phyloP scores from a whole-genome alignment of 2,888 invertebrate species.

The Troides aeacus region DNA sequence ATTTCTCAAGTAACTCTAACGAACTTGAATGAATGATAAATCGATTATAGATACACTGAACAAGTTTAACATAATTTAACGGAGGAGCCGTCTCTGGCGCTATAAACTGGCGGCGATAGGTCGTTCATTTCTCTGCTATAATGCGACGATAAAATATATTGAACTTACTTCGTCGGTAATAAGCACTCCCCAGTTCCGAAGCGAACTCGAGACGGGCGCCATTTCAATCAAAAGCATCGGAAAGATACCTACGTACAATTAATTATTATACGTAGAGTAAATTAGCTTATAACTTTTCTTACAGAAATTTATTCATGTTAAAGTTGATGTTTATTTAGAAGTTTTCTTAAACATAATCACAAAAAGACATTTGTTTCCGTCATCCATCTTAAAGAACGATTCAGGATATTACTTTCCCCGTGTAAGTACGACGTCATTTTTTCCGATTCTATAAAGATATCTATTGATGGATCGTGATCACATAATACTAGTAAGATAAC shows the following conservation, averaged over 20 bases:
- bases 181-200: constrained; percentile 55
- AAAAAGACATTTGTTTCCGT: constrained; percentile 4
- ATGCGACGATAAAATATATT: constrained; percentile 75
- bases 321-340: constrained; percentile 20
- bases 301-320: neutral
- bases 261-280: constrained; percentile 1
- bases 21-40: constrained; percentile 40
- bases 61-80: constrained; percentile 75
- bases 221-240: constrained; percentile 50
- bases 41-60: constrained; percentile 57
- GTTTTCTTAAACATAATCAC: neutral
- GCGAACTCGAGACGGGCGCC: constrained; percentile 49
- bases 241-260: constrained; percentile 36
- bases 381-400: constrained; percentile 16
- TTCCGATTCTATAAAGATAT: constrained; percentile 41
- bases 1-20: neutral
- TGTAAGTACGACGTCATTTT: constrained; percentile 19
- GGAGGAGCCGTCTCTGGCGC: constrained; percentile 61
- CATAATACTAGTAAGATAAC: neutral
- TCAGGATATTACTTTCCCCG: constrained; percentile 57
- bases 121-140: constrained; percentile 67
- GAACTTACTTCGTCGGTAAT: constrained; percentile 71
- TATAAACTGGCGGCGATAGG: constrained; percentile 55
- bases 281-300: neutral
- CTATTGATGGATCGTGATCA: constrained; percentile 21